These are phyloP conservation scores for Atherinosoma microstoma DNA, from an alignment of 2,797 vertebrate genomes.

Conservation along the genomic window DNA sequence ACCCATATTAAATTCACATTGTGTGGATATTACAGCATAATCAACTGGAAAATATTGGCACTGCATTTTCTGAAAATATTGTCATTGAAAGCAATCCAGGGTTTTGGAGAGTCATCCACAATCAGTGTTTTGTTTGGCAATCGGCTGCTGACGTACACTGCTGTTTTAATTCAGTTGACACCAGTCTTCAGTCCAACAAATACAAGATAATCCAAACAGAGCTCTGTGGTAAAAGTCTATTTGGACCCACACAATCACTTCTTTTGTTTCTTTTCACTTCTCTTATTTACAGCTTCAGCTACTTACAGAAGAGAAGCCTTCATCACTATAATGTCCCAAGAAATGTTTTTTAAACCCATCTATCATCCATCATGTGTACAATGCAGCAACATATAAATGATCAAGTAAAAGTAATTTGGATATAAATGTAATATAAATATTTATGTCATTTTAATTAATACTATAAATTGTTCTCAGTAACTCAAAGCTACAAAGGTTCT, in stretches of 20 bases:
- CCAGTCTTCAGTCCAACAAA: neutral
- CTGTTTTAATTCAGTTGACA: conserved; percentile 2
- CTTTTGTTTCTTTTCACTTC: neutral
- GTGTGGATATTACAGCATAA: neutral
- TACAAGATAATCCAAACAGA: neutral
- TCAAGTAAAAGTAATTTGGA: neutral
- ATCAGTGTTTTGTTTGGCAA: conserved; percentile 25
- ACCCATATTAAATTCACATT: neutral
- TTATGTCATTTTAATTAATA: neutral
- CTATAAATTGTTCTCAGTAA: neutral
- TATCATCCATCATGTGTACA: neutral
- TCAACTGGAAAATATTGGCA: conserved; percentile 1
- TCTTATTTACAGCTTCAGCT: neutral
- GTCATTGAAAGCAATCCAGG: conserved; percentile 29
- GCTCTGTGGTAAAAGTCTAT: neutral
- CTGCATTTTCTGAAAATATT: conserved; percentile 10
- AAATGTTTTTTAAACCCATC: too few species aligned
- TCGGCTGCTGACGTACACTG: neutral
- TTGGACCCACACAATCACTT: neutral
- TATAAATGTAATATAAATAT: neutral
- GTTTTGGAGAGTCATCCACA: conserved; percentile 7
- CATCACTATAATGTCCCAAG: neutral
- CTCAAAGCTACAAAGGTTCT: neutral
- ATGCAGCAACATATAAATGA: neutral
- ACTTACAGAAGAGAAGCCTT: neutral